Evolutionary conservation across 1,140 invertebrate genomes (phyloP).

Genomic region (Lanistes nyassanus): DNA sequence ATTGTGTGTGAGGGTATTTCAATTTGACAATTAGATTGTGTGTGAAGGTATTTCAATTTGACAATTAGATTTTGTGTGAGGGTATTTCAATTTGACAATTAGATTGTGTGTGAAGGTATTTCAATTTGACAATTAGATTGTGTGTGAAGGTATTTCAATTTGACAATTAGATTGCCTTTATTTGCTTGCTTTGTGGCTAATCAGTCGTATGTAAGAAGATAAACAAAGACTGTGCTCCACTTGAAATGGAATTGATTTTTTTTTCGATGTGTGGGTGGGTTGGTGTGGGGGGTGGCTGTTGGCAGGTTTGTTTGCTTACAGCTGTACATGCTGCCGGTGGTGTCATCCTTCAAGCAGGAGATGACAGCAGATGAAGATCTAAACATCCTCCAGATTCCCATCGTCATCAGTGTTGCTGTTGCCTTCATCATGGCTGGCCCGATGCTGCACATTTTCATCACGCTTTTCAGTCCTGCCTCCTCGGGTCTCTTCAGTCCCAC

Average conservation of each 20-base stretch:
- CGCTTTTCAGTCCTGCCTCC: constrained; percentile 12
- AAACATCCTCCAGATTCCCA: constrained; percentile 40
- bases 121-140: no score
- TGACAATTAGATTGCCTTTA: no score
- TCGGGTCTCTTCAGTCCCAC: constrained; percentile 15
- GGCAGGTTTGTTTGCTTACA: constrained; percentile 52
- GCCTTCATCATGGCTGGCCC: constrained; percentile 39
- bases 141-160: no score
- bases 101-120: neutral
- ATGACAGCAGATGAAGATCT: constrained; percentile 38
- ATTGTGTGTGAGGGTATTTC: no score
- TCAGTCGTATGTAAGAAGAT: no score
- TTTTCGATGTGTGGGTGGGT: neutral
- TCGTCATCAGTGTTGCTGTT: constrained; percentile 36
- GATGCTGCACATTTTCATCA: constrained; percentile 32
- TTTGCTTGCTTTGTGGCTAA: no score
- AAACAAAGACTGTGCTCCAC: no score
- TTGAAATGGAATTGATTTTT: no score
- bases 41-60: no score
- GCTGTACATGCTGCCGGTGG: constrained; percentile 44
- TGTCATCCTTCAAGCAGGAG: constrained; percentile 45
- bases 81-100: neutral
- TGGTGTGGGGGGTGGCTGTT: constrained; percentile 9
- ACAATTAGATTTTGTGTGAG: no score
- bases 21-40: no score